phyloP scores from a whole-genome alignment of 2,797 vertebrate genomes.

The Gymnocypris eckloni region DNA sequence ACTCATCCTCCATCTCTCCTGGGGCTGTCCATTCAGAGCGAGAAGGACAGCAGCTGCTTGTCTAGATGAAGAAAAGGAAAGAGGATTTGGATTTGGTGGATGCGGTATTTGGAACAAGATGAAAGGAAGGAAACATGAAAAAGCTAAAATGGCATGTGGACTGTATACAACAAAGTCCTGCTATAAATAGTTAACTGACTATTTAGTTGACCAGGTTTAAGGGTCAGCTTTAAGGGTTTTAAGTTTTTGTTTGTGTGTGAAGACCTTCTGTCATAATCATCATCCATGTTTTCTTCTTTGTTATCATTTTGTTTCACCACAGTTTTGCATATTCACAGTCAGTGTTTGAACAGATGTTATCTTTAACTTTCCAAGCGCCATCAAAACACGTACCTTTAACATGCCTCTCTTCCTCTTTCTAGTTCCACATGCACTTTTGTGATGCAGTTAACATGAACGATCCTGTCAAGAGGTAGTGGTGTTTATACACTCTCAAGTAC shows the following conservation, averaged over 20 bases:
- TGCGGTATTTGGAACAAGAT: conserved; percentile 16
- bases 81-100: conserved; percentile 53
- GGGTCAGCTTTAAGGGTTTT: neutral
- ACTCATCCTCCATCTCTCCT: conserved; percentile 70
- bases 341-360: neutral
- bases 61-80: conserved; percentile 60
- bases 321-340: neutral
- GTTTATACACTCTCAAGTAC: conserved; percentile 10
- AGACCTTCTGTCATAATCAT: neutral
- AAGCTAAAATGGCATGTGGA: conserved; percentile 57
- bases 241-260: neutral
- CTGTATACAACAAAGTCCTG: conserved; percentile 55
- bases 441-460: neutral
- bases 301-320: neutral
- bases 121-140: conserved; percentile 42
- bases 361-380: neutral
- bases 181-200: neutral
- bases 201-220: neutral
- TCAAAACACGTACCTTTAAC: conserved; percentile 3
- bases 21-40: conserved; percentile 65
- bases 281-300: neutral
- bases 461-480: conserved; percentile 6
- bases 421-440: neutral
- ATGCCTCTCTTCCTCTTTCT: conserved; percentile 16
- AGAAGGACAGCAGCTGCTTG: conserved; percentile 73